Evolutionary conservation across 2,797 vertebrate species (phyloP), one percentile per base, ranked within the genome.

Genomic region (Lepidocolaptes lacrymiger): DNA sequence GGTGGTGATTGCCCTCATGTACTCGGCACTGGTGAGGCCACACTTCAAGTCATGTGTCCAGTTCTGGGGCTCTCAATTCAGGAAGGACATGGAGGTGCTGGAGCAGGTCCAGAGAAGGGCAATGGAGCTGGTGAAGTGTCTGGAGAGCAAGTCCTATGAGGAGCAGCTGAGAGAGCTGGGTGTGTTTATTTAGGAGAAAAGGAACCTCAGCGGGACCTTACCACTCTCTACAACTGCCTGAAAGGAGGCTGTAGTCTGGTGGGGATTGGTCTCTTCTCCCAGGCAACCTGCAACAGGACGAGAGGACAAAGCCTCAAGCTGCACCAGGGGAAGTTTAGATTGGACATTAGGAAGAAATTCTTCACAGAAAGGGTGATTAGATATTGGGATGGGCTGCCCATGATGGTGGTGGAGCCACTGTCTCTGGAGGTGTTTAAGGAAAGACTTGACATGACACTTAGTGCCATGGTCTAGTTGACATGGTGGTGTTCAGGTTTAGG

Each of bases 1-100:
- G 5, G 52, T 22, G 59, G 46, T 1, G 18, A 66, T 12, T 28
- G 21, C 32, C 8, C 0, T 11, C 18, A 19, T 4, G 1, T 13
- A 44, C 17, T 22, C 0, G 0, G 44, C 52, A 66, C 12, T 28
- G 14, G 12, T 52, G 66, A 72, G 39, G 30, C 7, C 9, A 12
- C 30, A 46, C 5, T 30, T 76, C 2, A 0, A 84, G 30, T 46
- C 2, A 52, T 72, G 22, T 10, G 13, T 27, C 34, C 59, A 52
- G 12, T 66, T 72, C 46, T 72, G 66, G 34, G 18, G 12, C 15
- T 39, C 52, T 72, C 22, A 84, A 39, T 13, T n/a, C 22, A 36
- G n/a, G 18, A 77, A 46, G 24, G 51, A 58, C 43, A 64, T 0
- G 27, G 44, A 64, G 18, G 3, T 46, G 24, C 66, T 58, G 39